Evolutionary conservation across 2,797 vertebrate species (phyloP).

Genomic region (Pangasius sanitwongsei): DNA sequence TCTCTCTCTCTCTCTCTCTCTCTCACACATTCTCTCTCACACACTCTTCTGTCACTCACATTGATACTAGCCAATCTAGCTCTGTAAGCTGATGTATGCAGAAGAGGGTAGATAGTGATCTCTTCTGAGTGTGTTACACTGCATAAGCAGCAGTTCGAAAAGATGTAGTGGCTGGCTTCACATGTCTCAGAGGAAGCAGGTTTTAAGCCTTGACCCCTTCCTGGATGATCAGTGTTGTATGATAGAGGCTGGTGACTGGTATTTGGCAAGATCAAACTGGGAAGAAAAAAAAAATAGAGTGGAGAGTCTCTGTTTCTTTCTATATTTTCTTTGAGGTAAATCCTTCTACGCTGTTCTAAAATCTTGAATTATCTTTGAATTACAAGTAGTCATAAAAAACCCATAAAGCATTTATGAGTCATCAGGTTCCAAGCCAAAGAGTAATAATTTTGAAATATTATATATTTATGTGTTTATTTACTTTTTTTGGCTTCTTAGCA

Average conservation of each 20-base stretch:
- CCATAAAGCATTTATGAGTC: conserved; percentile 73
- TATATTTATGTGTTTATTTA: conserved; percentile 54
- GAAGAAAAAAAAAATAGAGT: background rate
- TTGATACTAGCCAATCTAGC: background rate
- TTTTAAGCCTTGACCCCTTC: background rate
- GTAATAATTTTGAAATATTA: conserved; percentile 60
- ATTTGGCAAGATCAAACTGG: background rate
- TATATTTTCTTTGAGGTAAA: conserved; percentile 15
- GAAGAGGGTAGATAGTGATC: background rate
- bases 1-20: background rate
- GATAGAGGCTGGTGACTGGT: background rate
- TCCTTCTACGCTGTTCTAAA: conserved; percentile 43
- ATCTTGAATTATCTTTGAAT: conserved; percentile 53
- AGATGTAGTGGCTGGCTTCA: background rate
- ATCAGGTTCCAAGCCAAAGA: conserved; percentile 52
- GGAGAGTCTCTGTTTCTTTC: background rate
- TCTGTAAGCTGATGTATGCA: background rate
- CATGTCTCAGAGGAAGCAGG: background rate
- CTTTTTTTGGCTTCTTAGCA: conserved; percentile 40
- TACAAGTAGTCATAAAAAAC: conserved; percentile 48
- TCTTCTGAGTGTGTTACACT: background rate
- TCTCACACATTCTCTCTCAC: background rate
- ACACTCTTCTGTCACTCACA: background rate
- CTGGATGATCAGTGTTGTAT: background rate
- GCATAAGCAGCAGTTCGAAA: background rate